phyloP scores from a whole-genome alignment of 2,888 invertebrate species.

The Cremastinae sp. region DNA sequence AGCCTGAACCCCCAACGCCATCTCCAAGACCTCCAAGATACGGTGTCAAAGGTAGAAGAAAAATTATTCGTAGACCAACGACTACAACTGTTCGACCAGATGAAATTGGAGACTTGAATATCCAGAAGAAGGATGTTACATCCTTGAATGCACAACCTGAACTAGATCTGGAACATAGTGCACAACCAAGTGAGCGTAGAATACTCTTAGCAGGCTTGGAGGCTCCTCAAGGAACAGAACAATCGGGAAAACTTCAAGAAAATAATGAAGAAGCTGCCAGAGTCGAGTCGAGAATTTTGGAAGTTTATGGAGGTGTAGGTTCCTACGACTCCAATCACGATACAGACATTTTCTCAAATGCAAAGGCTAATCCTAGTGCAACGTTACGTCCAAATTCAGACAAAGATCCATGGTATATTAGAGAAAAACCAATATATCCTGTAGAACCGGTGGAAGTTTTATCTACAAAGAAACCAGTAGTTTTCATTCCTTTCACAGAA shows the following conservation, averaged over 20 bases:
- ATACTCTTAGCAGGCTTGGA: not conserved
- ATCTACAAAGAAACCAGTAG: constrained; percentile 60
- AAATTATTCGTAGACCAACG: constrained; percentile 66
- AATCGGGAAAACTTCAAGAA: not conserved
- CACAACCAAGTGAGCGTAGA: not conserved
- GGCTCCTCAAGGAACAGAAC: not conserved
- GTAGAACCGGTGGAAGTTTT: constrained; percentile 34
- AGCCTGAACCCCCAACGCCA: constrained; percentile 54
- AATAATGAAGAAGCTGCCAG: constrained; percentile 17
- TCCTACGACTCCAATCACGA: constrained; percentile 66
- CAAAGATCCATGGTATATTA: constrained; percentile 70
- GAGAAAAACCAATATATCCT: constrained; percentile 64
- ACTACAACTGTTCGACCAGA: constrained; percentile 61
- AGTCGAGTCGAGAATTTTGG: constrained; percentile 68
- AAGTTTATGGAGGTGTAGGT: constrained; percentile 72
- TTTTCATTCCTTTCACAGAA: constrained; percentile 32
- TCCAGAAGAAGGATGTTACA: constrained; percentile 5
- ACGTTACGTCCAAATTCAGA: constrained; percentile 64
- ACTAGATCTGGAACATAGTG: constrained; percentile 26
- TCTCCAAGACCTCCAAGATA: constrained; percentile 17
- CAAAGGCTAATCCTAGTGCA: constrained; percentile 69
- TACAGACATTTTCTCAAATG: constrained; percentile 66
- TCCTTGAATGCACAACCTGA: constrained; percentile 35
- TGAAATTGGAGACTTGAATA: constrained; percentile 24
- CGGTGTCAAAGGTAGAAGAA: constrained; percentile 36